Evolutionary conservation across 2,797 vertebrate species (phyloP).

Genomic region (Lagocephalus sceleratus): DNA sequence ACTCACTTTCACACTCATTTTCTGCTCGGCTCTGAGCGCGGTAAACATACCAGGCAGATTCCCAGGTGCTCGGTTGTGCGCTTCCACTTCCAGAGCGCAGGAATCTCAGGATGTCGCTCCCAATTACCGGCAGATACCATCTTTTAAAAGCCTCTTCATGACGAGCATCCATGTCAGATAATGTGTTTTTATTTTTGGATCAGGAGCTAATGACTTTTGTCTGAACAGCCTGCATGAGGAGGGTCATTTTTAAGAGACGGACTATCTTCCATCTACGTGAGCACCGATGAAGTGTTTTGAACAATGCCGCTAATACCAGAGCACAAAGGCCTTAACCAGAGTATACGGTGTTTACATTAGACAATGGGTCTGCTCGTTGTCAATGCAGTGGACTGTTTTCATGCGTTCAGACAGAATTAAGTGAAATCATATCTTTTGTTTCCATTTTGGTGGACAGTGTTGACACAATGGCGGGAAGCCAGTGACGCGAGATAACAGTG

Average conservation of each 20-base stretch:
- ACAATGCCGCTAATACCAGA: too few species aligned
- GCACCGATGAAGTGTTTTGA: too few species aligned
- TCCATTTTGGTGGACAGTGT: not conserved
- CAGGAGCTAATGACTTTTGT: not conserved
- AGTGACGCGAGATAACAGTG: not conserved
- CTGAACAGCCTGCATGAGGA: not conserved
- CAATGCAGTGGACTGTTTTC: too few species aligned
- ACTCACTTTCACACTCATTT: constrained; percentile 39
- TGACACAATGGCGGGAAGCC: not conserved
- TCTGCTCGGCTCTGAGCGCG: constrained; percentile 13
- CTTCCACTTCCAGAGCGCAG: not conserved
- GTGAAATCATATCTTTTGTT: too few species aligned
- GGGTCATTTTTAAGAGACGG: too few species aligned
- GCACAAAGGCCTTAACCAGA: too few species aligned
- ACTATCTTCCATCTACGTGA: too few species aligned
- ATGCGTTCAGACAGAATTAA: too few species aligned
- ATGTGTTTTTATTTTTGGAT: not conserved
- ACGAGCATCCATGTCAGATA: constrained; percentile 8
- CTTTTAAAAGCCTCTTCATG: constrained; percentile 6
- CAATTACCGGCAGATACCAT: constrained; percentile 28
- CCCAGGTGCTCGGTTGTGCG: constrained; percentile 7
- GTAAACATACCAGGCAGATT: constrained; percentile 33
- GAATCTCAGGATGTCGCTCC: constrained; percentile 9
- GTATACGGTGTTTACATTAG: too few species aligned
- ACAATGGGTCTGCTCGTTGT: too few species aligned